Evolutionary conservation across 2,797 vertebrate genomes (phyloP), one percentile per base, ranked within the genome.

Genomic region (Psittacula derbiana): DNA sequence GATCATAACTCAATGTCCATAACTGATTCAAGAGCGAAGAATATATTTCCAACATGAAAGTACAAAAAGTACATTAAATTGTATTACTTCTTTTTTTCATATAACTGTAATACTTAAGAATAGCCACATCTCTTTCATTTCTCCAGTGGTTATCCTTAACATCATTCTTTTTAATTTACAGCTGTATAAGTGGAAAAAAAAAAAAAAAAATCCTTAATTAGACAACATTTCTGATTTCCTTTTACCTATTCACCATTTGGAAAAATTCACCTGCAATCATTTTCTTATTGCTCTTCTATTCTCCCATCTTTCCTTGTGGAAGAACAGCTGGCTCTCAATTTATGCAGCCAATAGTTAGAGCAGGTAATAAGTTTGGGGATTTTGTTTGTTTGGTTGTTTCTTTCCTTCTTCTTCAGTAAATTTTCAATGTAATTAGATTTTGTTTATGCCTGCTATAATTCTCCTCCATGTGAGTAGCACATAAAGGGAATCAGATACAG

Each of bases 401-500:
- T 20, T 44, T 57, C 16, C 4, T 36, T 15, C 8, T 84, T 66
- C 31, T 82, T 71, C 55, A 90, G 15, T 75, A 93, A 50, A 31
- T 83, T 89, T 88, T 74, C 41, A 15, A 12, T 79, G 46, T 60
- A 92, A 90, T 86, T 93, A 92, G 8, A 18, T 88, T 92, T 31
- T 15, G 5, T 76, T 82, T 86, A 23, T 90, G 66, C 28, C 44
- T 79, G 43, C 21, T 43, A 47, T 57, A 83, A 94, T 86, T 90
- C 41, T 86, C 27, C n/a, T 80, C 36, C 17, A 11, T 38, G 21
- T 78, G 83, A 84, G 88, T 88, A 93, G 30, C 62, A 93, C 44
- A 73, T 78, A 79, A 95, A 93, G 53, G 30, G 71, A 92, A 72
- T 85, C 30, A 96, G 86, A 93, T 79, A 27, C 65, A 65, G 38